Percentiles rank a stretch among this genome's conserved stretches.
These are phyloP conservation scores for Lissocephala sabroskyi DNA, from an alignment of 2,888 invertebrate genomes.

Conservation along the genomic window DNA sequence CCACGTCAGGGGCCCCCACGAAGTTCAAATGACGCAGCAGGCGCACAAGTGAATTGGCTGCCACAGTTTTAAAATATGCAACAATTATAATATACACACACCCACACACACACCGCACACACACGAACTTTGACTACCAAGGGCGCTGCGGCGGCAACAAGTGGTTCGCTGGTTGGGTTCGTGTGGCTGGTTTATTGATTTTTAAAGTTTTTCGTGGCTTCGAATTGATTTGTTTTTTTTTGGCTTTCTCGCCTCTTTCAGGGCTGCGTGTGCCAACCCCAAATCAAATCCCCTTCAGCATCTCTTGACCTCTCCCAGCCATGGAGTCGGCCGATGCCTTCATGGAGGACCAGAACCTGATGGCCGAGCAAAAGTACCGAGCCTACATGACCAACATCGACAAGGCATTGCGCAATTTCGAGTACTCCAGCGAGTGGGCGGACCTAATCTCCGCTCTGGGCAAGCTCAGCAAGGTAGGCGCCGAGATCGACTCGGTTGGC, in stretches of 20 bases:
- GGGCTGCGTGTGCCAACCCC: constrained; percentile 1
- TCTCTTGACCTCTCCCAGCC: constrained; percentile 21
- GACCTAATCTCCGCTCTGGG: constrained; percentile 92
- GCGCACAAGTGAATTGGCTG: constrained; percentile 30
- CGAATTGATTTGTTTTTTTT: constrained; percentile 29
- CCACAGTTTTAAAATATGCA: constrained; percentile 42
- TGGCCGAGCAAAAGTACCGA: constrained; percentile 87
- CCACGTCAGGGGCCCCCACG: background rate
- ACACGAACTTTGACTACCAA: constrained; percentile 14
- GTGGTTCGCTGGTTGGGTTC: too few species aligned
- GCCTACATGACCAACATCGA: constrained; percentile 87
- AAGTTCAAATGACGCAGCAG: constrained; percentile 15
- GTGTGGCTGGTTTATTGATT: constrained; percentile 29
- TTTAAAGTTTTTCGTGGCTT: too few species aligned
- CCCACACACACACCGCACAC: background rate
- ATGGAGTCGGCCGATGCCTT: constrained; percentile 71
- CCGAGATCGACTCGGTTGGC: too few species aligned
- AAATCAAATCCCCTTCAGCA: background rate
- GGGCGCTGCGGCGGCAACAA: constrained; percentile 37
- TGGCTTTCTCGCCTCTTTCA: constrained; percentile 14
- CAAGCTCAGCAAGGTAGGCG: constrained; percentile 87
- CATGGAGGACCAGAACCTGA: constrained; percentile 83
- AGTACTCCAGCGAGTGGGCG: constrained; percentile 96
- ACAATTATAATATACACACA: constrained; percentile 15
- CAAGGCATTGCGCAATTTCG: constrained; percentile 91